Evolutionary conservation across 2,888 invertebrate species (phyloP), one percentile per base, ranked within the genome.

Genomic region (Rhagium mordax): DNA sequence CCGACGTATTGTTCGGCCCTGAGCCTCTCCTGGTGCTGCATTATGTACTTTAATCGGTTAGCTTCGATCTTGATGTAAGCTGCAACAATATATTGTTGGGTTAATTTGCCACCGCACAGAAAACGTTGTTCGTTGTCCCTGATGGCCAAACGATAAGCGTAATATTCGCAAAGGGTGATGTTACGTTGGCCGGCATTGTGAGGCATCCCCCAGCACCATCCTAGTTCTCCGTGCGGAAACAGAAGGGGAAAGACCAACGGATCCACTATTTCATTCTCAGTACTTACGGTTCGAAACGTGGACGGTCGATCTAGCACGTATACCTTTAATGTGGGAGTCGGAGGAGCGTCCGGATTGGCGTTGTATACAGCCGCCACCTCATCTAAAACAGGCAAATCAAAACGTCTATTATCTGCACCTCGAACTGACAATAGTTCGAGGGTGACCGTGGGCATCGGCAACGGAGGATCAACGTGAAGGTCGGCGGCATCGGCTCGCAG

Each of bases 41-140:
- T 16, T 20, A 33, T 49, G 5, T 41, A 74, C 20, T 55, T 20
- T 8, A 71, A 20, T 10, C 21, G n/a, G n/a, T 71, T 41, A 5
- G 27, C 41, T 51, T 68, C 62, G 1, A 62, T 16, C 10, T 16
- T 60, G n/a, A 18, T 33, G 16, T 60, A 73, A 1, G 66, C 68
- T 10, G 67, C 62, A 5, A 74, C 76, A 15, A 72, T 33, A 24
- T 74, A 74, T 18, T 74, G 76, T 59, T 74, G 74, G 13, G 70
- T 70, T 13, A 74, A 41, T 41, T 70, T 76, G 1, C 55, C 67
- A 3, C 51, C 64, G 18, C 67, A 47, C 33, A 67, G 71, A 1
- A 76, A 15, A 7, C 67, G 16, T 3, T 48, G 66, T 24, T 73
- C 73, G 10, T 51, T 13, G n/a, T 70, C 49, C 0, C 71, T 27